Evolutionary conservation across 1,140 invertebrate genomes (phyloP), one percentile per base, ranked within the genome.

Genomic region (Bombus balteatus): DNA sequence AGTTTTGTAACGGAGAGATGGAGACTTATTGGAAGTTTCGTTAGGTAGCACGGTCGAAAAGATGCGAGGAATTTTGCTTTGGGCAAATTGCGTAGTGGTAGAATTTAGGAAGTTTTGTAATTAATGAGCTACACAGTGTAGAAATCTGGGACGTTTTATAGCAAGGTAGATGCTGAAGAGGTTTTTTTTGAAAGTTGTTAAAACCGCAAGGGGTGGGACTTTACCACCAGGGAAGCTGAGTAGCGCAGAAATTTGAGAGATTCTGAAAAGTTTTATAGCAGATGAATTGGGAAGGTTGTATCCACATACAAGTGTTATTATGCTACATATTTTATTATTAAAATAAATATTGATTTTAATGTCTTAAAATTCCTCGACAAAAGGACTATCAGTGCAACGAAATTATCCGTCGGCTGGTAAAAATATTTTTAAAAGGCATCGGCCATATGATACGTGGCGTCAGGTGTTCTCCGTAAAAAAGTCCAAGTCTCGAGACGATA

Each of bases 391-490:
- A 15, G 3, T 28, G 15, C 0, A n/a, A 37, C 13, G 6, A 62
- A 59, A 59, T 62, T 53, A n/a, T 34, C 32, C 22, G 18, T 39
- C 15, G 28, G 65, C 72, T 22, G 22, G 43, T 65, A 85, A 57
- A 59, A 71, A 66, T n/a, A 37, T 72, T 86, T 53, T 1, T 0
- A 6, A 59, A 32, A 12, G 12, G 10, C 9, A 28, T 37, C 18
- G 4, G 68, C 47, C 34, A 59, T 59, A 25, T 28, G 41, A 85
- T 66, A 78, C 75, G 0, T 28, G 22, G 78, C 47, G 73, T 65
- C 78, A 82, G 81, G 41, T 88, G 83, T 78, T 72, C 71, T 39
- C 59, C 41, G 74, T 76, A 77, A 72, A 70, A 81, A 73, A 43
- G 43, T 57, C 25, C 13, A 37, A 41, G 22, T 66, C 37, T 59